A percentile compares a stretch with the other conserved stretches of the same genome.
phyloP scores from a whole-genome alignment of 2,888 invertebrate genomes.

The Gymnocheta viridis region DNA sequence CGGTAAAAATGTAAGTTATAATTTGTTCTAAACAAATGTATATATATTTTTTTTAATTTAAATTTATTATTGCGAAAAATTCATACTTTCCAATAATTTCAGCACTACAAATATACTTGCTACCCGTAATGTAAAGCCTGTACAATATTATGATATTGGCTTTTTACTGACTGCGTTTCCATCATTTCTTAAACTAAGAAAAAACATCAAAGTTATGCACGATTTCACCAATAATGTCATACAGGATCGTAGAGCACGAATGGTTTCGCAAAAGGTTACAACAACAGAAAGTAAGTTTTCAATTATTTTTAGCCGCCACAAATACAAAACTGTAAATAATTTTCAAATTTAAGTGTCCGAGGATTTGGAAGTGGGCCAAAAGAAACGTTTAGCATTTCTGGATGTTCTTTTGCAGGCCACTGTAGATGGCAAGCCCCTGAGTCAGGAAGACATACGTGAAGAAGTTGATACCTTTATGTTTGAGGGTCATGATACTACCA shows the following conservation, averaged over 20 bases:
- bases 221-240: conserved; percentile 69
- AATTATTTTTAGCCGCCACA: neutral
- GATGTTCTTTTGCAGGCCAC: conserved; percentile 85
- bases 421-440: conserved; percentile 83
- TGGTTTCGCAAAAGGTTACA: neutral
- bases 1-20: conserved; percentile 85
- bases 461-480: conserved; percentile 87
- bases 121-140: conserved; percentile 59
- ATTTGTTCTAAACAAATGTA: no score
- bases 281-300: neutral
- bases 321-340: neutral
- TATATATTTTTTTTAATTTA: neutral
- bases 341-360: conserved; percentile 77
- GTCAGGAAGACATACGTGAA: conserved; percentile 85
- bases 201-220: conserved; percentile 64
- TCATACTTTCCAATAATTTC: neutral
- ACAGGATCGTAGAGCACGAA: conserved; percentile 60
- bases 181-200: conserved; percentile 49
- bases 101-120: conserved; percentile 66
- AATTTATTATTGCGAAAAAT: neutral
- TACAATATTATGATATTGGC: conserved; percentile 55
- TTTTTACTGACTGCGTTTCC: conserved; percentile 47
- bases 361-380: conserved; percentile 82
- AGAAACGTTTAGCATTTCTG: conserved; percentile 86
- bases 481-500: conserved; percentile 82